These are phyloP conservation scores for Hirundo rustica DNA, from an alignment of 2,797 vertebrate genomes.

Conservation along the genomic window DNA sequence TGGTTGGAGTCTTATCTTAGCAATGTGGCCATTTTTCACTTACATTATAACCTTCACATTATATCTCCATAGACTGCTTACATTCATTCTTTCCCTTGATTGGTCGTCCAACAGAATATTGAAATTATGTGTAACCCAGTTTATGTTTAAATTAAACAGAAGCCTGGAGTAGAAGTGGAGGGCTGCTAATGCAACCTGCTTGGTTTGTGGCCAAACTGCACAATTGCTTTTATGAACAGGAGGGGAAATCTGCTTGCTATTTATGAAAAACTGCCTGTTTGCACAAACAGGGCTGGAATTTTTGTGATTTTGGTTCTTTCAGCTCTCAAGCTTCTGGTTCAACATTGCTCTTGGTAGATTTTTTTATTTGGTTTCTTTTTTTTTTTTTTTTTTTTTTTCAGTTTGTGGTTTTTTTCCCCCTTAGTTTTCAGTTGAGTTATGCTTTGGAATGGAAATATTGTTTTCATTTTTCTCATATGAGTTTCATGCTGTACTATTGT, in stretches of 20 bases:
- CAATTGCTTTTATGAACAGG: neutral
- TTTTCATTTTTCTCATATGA: neutral
- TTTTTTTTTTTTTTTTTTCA: neutral
- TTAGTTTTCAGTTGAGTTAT: constrained; percentile 5
- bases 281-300: neutral
- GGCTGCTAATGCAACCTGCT: neutral
- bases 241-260: neutral
- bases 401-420: neutral
- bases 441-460: neutral
- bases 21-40: constrained; percentile 47
- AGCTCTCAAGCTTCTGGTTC: neutral
- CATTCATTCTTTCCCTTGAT: constrained; percentile 7
- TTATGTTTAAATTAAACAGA: constrained; percentile 6
- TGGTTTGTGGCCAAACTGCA: neutral
- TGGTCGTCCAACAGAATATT: neutral
- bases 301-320: neutral
- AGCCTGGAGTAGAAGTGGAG: neutral
- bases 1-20: constrained; percentile 48
- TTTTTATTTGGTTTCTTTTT: neutral
- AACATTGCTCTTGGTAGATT: neutral
- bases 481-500: neutral
- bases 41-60: constrained; percentile 15
- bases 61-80: constrained; percentile 5
- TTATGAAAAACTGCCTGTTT: neutral
- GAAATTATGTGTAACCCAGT: neutral